A percentile compares a stretch with the other conserved stretches of the same genome.
phyloP scores from a whole-genome alignment of 2,113 vertebrate genomes.

The Entomyzon cyanotis region DNA sequence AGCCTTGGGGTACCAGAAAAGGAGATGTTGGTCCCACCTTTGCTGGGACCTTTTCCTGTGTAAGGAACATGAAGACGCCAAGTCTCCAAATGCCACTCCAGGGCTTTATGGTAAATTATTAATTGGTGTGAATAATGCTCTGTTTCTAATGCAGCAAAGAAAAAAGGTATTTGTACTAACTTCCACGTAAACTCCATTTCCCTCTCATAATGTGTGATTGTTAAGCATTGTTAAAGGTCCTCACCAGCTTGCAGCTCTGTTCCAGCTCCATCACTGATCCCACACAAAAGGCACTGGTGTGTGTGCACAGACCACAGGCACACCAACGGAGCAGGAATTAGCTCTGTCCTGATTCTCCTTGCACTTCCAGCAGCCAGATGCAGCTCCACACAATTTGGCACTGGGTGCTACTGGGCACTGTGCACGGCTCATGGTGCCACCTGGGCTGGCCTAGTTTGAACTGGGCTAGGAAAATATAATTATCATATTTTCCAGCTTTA shows the following conservation, averaged over 20 bases:
- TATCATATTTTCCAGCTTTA: conserved; percentile 52
- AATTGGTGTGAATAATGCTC: not conserved
- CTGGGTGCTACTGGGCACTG: rapidly evolving
- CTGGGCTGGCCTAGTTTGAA: not conserved
- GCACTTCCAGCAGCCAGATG: not conserved
- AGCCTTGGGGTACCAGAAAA: not conserved
- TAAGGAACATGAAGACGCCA: rapidly evolving
- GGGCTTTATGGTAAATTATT: not conserved
- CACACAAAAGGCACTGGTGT: not conserved
- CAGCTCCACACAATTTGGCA: not conserved
- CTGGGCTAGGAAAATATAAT: not conserved
- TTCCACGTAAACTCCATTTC: not conserved
- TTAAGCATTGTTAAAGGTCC: not conserved
- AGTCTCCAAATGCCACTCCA: rapidly evolving
- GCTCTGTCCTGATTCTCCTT: not conserved
- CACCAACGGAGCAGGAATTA: not conserved
- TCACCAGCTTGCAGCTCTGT: not conserved
- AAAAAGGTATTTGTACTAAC: not conserved
- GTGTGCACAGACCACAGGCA: not conserved
- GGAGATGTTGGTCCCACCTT: not conserved
- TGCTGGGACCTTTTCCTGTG: not conserved
- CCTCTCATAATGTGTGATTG: rapidly evolving
- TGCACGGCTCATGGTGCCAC: not conserved
- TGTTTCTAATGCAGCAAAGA: not conserved
- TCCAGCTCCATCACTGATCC: not conserved